Evolutionary conservation across 2,797 vertebrate genomes (phyloP).

Genomic region (Arnoldichthys spilopterus): DNA sequence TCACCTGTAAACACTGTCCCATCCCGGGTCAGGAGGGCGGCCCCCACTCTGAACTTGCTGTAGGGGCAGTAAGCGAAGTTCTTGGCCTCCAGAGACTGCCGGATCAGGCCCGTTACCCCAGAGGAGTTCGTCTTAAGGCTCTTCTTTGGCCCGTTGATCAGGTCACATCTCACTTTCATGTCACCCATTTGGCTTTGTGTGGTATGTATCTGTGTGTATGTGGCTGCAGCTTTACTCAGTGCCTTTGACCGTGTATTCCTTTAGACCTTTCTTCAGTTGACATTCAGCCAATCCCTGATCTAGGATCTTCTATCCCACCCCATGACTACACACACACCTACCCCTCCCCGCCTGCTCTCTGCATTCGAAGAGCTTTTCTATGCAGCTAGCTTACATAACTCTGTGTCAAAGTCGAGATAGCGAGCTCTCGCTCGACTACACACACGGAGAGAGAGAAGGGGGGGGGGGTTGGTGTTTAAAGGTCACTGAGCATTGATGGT

Average conservation of each 20-base stretch:
- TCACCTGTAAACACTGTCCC: conserved; percentile 85
- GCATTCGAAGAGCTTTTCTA: conserved; percentile 35
- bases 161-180: conserved; percentile 28
- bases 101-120: conserved; percentile 67
- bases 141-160: conserved; percentile 7
- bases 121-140: conserved; percentile 16
- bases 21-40: conserved; percentile 81
- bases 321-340: neutral
- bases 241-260: neutral
- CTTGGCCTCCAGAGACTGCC: conserved; percentile 78
- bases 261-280: neutral
- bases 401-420: conserved; percentile 16
- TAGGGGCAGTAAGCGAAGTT: conserved; percentile 87
- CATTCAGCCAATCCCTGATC: conserved; percentile 64
- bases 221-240: neutral
- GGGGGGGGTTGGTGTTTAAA: conserved; percentile 7
- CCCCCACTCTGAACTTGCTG: conserved; percentile 91
- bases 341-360: conserved; percentile 4
- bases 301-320: conserved; percentile 29
- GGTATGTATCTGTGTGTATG: neutral
- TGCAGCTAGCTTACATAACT: conserved; percentile 21
- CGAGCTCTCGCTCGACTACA: conserved; percentile 17
- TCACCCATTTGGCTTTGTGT: conserved; percentile 53
- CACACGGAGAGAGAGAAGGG: neutral
- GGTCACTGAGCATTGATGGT: conserved; percentile 31